Conservation (phyloP, 2,888 invertebrate genomes). For the Drosophila kuntzei region DNA sequence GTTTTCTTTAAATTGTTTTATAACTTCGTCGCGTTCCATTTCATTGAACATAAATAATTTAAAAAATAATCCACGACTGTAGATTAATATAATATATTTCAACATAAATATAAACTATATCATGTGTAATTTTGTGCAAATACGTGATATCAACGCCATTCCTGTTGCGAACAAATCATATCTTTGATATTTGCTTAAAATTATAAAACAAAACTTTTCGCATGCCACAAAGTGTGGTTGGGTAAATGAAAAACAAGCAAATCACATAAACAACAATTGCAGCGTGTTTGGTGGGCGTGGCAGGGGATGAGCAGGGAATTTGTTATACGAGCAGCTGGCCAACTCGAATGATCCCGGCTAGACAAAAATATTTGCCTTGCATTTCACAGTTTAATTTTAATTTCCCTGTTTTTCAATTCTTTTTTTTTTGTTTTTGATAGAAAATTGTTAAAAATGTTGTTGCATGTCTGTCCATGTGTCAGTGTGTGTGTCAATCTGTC, state of each 20-base stretch:
- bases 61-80: background rate
- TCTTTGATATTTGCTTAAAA: constrained; percentile 69
- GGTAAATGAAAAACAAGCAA: constrained; percentile 76
- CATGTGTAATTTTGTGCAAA: constrained; percentile 1
- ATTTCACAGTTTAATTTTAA: constrained; percentile 70
- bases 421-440: constrained; percentile 20
- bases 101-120: constrained; percentile 1
- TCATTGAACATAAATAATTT: too few species aligned
- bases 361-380: constrained; percentile 78
- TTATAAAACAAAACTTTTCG: constrained; percentile 67
- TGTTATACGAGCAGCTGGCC: constrained; percentile 37
- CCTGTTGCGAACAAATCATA: constrained; percentile 22
- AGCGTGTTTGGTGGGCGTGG: background rate
- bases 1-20: too few species aligned
- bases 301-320: background rate
- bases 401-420: constrained; percentile 26
- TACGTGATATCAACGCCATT: constrained; percentile 9
- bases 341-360: constrained; percentile 61
- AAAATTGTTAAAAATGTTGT: constrained; percentile 63
- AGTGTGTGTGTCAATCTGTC: constrained; percentile 51
- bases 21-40: too few species aligned
- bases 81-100: constrained; percentile 2
- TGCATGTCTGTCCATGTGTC: constrained; percentile 35
- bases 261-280: constrained; percentile 58
- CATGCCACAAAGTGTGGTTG: constrained; percentile 68